phyloP scores from a whole-genome alignment of 2,888 invertebrate species.

The Branchipolynoe longqiensis region DNA sequence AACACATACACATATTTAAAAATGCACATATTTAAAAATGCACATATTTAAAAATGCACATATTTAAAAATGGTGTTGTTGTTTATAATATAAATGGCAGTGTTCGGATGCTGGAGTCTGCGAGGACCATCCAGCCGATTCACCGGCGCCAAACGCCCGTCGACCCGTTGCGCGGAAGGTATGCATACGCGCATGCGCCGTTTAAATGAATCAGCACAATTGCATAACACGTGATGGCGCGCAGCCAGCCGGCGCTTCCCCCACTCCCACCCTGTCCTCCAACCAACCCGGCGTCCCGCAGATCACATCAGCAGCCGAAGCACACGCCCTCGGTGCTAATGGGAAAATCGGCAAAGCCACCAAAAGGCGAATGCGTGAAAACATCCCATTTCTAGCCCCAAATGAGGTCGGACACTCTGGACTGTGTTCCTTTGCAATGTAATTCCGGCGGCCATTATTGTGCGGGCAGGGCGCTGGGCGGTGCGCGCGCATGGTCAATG shows the following conservation, averaged over 20 bases:
- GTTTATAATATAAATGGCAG: too few relatives aligned
- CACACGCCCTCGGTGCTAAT: constrained; percentile 19
- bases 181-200: neutral
- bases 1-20: too few relatives aligned
- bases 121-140: too few relatives aligned
- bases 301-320: neutral
- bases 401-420: constrained; percentile 37
- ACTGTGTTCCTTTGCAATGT: constrained; percentile 40
- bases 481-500: constrained; percentile 31
- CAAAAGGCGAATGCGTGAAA: constrained; percentile 22
- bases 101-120: too few relatives aligned
- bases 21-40: too few relatives aligned
- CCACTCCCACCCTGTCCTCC: too few relatives aligned
- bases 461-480: neutral
- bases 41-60: too few relatives aligned
- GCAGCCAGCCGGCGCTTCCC: neutral
- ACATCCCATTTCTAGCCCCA: constrained; percentile 12
- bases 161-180: too few relatives aligned
- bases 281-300: neutral
- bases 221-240: neutral
- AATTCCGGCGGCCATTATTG: constrained; percentile 7
- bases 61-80: too few relatives aligned
- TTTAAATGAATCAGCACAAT: constrained; percentile 8
- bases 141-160: too few relatives aligned
- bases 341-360: constrained; percentile 1